Percentiles rank a stretch among this genome's conserved stretches.
Evolutionary conservation across 2,888 invertebrate genomes (phyloP).

Genomic region (Apotomis capreana): DNA sequence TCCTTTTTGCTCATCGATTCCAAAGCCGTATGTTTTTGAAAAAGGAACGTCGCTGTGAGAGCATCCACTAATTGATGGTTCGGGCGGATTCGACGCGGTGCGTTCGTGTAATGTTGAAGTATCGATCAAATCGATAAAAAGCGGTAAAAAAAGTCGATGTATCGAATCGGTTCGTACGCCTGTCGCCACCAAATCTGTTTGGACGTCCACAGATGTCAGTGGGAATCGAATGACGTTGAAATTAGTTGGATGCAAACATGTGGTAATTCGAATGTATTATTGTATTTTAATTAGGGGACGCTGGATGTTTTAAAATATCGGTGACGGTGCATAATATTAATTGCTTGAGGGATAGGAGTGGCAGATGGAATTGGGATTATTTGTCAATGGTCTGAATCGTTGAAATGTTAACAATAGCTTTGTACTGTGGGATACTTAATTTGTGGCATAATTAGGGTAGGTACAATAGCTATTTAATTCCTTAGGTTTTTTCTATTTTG

Average conservation of each 20-base stretch:
- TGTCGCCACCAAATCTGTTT: slow-evolving; percentile 68
- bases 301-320: slow-evolving; percentile 31
- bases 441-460: neutral
- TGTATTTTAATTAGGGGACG: slow-evolving; percentile 56
- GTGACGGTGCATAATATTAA: slow-evolving; percentile 34
- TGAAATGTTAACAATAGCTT: slow-evolving; percentile 18
- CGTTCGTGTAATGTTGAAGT: slow-evolving; percentile 51
- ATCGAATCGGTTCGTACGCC: slow-evolving; percentile 69
- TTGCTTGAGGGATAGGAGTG: slow-evolving; percentile 22
- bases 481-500: no score
- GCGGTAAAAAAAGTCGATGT: slow-evolving; percentile 63
- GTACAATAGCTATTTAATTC: no score
- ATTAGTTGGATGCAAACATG: slow-evolving; percentile 64
- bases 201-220: slow-evolving; percentile 69
- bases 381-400: slow-evolving; percentile 19
- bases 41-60: slow-evolving; percentile 68
- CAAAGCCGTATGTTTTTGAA: slow-evolving; percentile 71
- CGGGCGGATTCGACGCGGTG: slow-evolving; percentile 66
- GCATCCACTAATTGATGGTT: slow-evolving; percentile 77
- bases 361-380: slow-evolving; percentile 28
- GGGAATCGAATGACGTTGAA: slow-evolving; percentile 50
- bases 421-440: neutral
- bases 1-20: slow-evolving; percentile 65
- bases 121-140: slow-evolving; percentile 43
- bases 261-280: slow-evolving; percentile 60